A percentile compares a stretch with the other conserved stretches of the same genome.
phyloP scores from a whole-genome alignment of 2,113 vertebrate species.

The Peromyscus polionotus region DNA sequence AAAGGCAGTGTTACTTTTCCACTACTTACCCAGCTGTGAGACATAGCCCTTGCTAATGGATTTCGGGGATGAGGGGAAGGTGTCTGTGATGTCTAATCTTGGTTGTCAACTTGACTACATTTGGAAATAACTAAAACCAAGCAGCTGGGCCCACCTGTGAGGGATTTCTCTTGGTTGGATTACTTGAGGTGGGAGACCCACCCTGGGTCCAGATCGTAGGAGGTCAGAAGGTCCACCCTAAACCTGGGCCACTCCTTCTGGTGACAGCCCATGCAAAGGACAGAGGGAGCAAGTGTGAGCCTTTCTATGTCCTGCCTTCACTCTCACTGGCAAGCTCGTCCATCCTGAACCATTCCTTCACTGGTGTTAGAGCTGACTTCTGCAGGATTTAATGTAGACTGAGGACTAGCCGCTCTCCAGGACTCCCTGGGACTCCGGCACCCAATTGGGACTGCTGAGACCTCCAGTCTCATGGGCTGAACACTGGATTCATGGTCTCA shows the following conservation, averaged over 20 bases:
- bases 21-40: background rate
- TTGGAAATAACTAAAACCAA: background rate
- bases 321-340: background rate
- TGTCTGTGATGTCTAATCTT: background rate
- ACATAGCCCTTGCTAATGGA: background rate
- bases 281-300: background rate
- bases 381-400: background rate
- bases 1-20: constrained; percentile 42
- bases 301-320: background rate
- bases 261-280: background rate
- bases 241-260: background rate
- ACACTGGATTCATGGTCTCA: background rate
- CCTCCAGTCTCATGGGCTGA: background rate
- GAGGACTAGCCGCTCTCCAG: background rate
- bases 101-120: background rate
- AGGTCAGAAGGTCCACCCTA: background rate
- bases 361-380: too few relatives aligned
- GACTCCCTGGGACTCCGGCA: background rate
- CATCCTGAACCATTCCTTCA: background rate
- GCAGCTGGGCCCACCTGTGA: background rate
- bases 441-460: background rate
- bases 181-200: background rate
- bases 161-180: background rate
- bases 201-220: background rate
- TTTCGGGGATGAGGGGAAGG: background rate